A percentile compares a stretch with the other conserved stretches of the same genome.
phyloP scores from a whole-genome alignment of 2,113 vertebrate species.

The Indicator maculatus region DNA sequence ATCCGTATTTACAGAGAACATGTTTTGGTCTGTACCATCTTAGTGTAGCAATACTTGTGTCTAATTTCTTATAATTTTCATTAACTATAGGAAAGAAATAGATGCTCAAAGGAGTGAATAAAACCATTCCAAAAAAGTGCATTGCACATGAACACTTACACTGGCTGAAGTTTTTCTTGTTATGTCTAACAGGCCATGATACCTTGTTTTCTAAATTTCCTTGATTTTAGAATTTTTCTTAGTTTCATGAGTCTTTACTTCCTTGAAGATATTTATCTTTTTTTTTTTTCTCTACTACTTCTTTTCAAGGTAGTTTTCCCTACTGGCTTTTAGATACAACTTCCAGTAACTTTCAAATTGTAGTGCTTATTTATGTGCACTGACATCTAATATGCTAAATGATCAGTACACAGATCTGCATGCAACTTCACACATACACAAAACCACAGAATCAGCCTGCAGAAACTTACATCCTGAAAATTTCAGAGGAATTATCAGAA shows the following conservation, averaged over 20 bases:
- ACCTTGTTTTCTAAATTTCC: not conserved
- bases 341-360: not conserved
- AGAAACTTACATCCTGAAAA: not conserved
- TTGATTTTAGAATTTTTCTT: conserved; percentile 13
- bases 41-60: not conserved
- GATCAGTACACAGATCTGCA: not conserved
- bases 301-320: not conserved
- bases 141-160: not conserved
- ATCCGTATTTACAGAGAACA: not conserved
- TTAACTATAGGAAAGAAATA: not conserved
- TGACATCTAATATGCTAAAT: not conserved
- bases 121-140: not conserved
- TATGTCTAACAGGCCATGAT: not conserved
- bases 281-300: not conserved
- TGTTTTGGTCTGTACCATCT: not conserved
- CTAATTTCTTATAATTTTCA: conserved; percentile 7
- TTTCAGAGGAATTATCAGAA: not conserved
- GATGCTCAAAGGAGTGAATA: not conserved
- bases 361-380: not conserved
- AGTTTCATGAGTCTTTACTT: not conserved
- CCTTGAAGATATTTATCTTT: not conserved
- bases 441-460: not conserved
- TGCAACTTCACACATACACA: not conserved
- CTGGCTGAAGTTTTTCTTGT: not conserved
- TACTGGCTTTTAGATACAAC: not conserved